These are phyloP conservation scores for Trimorus sp. DNA, from an alignment of 2,888 invertebrate species.

Conservation along the genomic window DNA sequence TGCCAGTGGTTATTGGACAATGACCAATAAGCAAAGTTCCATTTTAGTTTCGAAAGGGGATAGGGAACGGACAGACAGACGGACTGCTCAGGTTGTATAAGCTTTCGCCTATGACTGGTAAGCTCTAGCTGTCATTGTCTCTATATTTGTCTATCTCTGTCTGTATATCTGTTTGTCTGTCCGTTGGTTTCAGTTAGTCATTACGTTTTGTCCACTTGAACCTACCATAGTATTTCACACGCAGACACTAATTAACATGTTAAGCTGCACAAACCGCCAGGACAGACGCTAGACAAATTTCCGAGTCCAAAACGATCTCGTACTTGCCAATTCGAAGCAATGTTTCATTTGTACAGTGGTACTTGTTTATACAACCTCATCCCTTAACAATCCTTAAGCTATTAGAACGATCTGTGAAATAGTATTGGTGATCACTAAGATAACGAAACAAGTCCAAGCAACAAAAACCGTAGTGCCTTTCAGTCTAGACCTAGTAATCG, in stretches of 20 bases:
- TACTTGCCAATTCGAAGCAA: neutral
- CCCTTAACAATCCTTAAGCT: too few relatives aligned
- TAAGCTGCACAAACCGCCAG: neutral
- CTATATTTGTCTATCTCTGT: constrained; percentile 70
- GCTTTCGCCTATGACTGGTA: constrained; percentile 73
- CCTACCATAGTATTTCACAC: neutral
- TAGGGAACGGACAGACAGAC: constrained; percentile 75
- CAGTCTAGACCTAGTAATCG: constrained; percentile 52
- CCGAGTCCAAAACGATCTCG: neutral
- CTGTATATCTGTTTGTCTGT: constrained; percentile 65
- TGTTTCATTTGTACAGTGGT: neutral
- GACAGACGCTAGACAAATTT: neutral
- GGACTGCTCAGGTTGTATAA: constrained; percentile 72
- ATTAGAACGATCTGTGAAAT: constrained; percentile 4
- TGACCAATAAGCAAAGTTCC: constrained; percentile 29
- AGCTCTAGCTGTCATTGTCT: constrained; percentile 77
- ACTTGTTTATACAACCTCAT: neutral
- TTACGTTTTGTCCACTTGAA: constrained; percentile 2
- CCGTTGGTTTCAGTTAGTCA: constrained; percentile 12
- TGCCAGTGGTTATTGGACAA: constrained; percentile 61
- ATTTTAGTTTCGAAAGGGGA: constrained; percentile 16
- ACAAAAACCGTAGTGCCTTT: constrained; percentile 53
- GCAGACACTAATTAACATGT: constrained; percentile 1
- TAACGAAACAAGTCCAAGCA: constrained; percentile 8
- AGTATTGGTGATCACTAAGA: constrained; percentile 17